phyloP scores from a whole-genome alignment of 1,140 invertebrate genomes.

The Dreissena polymorpha region DNA sequence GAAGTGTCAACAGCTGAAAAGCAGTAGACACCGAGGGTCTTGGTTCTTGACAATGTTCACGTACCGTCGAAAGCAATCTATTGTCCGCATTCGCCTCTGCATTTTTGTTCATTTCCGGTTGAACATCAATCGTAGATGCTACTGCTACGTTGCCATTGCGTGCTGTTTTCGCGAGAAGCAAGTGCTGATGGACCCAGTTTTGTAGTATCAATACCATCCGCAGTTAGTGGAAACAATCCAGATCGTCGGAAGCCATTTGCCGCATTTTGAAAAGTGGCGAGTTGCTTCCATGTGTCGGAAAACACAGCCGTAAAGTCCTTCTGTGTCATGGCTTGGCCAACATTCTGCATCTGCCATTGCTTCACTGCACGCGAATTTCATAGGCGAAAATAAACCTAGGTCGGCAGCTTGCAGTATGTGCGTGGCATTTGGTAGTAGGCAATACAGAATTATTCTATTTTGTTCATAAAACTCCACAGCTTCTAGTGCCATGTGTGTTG shows the following conservation, averaged over 20 bases:
- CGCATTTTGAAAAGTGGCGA: background rate
- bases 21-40: too few species aligned
- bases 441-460: background rate
- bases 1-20: too few species aligned
- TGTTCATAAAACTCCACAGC: background rate
- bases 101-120: too few species aligned
- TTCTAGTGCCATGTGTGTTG: background rate
- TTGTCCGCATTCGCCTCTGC: too few species aligned
- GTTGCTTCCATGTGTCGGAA: background rate
- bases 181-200: background rate
- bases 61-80: too few species aligned
- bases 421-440: background rate
- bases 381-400: slow-evolving; percentile 7
- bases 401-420: slow-evolving; percentile 1
- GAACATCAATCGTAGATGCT: too few species aligned
- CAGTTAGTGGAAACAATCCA: background rate
- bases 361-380: slow-evolving; percentile 10
- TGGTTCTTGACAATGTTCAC: too few species aligned
- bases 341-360: slow-evolving; percentile 4
- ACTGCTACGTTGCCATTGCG: too few species aligned
- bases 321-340: background rate
- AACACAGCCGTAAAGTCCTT: background rate
- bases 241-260: background rate
- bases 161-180: too few species aligned
- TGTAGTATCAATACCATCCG: background rate